Evolutionary conservation across 2,797 vertebrate species (phyloP), one percentile per base, ranked within the genome.

Genomic region (Acrossocheilus wenchowensis): DNA sequence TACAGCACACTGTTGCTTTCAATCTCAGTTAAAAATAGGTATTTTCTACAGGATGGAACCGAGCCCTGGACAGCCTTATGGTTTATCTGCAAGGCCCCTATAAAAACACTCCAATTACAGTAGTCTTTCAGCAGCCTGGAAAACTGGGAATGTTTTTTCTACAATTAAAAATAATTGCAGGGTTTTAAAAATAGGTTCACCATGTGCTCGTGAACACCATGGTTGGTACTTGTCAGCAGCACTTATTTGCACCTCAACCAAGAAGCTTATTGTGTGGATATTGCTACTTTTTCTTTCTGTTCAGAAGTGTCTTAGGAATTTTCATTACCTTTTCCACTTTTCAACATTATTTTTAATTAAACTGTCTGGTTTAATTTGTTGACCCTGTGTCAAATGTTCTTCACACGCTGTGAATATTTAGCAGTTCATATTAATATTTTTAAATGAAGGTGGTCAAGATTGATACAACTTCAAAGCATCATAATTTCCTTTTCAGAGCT

Each of bases 151-250:
- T 91, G 88, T 91, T 93, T 93, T 74, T 92, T 92, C 91, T 92
- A 89, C 93, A 93, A 95, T 96, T 94, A 94, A 93, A 93, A 91
- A 93, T 95, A 95, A 95, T 94, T 95, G 90, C 84, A 88, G 89
- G 90, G 66, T 89, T 93, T 94, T 91, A 92, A 94, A 95, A 94
- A 94, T 91, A 93, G 93, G 73, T 78, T 73, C n/a, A 79, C 84
- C 45, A 23, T 85, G 83, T 91, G 90, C 90, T 88, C 92, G 94
- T 92, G 39, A 54, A 50, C 30, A 23, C 43, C 41, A 52, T 21
- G 62, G 23, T 57, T 57, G 34, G 30, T 68, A 23, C 62, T 48
- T 8, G 14, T 74, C 79, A 30, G 23, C 43, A 43, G 54, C n/a
- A 30, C 11, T 39, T 23, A 60, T 73, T 83, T 83, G 3, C 50